phyloP scores from a whole-genome alignment of 2,113 vertebrate genomes.

The Anhinga rufa region DNA sequence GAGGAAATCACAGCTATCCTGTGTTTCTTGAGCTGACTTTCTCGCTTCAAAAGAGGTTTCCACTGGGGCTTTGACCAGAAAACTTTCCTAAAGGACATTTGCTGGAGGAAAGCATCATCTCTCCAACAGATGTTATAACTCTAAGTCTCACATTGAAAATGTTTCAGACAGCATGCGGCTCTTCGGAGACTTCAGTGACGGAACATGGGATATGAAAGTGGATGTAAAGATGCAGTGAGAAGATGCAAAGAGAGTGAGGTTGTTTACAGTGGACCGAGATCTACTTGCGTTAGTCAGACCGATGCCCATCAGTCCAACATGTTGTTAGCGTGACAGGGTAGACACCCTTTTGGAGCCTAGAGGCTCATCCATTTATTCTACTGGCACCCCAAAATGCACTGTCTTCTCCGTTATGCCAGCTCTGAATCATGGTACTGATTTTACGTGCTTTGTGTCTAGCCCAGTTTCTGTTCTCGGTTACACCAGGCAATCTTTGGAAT shows the following conservation, averaged over 20 bases:
- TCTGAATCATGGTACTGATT: background rate
- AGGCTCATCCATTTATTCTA: background rate
- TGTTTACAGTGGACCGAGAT: rapidly evolving
- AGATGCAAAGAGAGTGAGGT: background rate
- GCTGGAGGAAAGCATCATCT: background rate
- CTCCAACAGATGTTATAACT: background rate
- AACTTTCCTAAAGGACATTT: background rate
- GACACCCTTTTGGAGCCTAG: background rate
- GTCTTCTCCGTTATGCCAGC: background rate
- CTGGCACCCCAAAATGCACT: background rate
- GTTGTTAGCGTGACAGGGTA: too few relatives aligned
- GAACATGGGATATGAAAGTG: background rate
- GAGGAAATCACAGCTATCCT: background rate
- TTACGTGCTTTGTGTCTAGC: background rate
- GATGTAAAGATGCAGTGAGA: background rate
- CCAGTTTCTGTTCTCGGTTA: background rate
- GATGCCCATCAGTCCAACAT: background rate
- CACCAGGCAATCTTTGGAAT: background rate
- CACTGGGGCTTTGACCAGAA: background rate
- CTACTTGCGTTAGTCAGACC: background rate
- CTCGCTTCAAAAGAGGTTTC: background rate
- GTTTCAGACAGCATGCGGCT: background rate
- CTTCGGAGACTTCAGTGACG: background rate
- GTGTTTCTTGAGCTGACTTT: background rate
- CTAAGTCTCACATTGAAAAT: background rate